phyloP scores from a whole-genome alignment of 2,797 vertebrate species.

The Sebastes diploproa region DNA sequence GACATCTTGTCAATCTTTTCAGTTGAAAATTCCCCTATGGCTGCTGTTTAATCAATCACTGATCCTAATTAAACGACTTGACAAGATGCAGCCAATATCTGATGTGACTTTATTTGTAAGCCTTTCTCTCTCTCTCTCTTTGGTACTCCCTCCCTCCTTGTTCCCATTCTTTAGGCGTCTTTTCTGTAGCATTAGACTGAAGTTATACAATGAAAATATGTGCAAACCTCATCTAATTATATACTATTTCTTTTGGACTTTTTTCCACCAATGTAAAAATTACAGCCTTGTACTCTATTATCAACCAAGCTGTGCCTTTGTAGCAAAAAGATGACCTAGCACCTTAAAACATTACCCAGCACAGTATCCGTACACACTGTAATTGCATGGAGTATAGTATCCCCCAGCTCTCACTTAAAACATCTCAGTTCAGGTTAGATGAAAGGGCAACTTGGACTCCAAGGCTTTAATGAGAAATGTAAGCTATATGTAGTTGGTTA shows the following conservation, averaged over 20 bases:
- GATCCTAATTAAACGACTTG: conserved; percentile 36
- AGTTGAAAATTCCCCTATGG: conserved; percentile 39
- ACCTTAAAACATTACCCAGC: neutral
- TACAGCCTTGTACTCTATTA: neutral
- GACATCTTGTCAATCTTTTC: conserved; percentile 41
- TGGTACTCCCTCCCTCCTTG: neutral
- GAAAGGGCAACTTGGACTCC: neutral
- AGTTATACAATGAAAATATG: neutral
- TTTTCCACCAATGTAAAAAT: neutral
- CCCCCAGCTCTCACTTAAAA: neutral
- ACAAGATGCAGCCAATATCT: conserved; percentile 8
- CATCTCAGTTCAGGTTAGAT: neutral
- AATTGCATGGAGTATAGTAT: neutral
- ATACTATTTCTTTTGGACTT: neutral
- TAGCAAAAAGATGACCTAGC: neutral
- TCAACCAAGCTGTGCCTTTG: neutral
- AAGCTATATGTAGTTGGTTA: neutral
- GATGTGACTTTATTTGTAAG: conserved; percentile 9
- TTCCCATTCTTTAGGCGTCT: neutral
- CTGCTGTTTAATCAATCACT: conserved; percentile 52
- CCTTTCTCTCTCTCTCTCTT: neutral
- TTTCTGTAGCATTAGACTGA: neutral
- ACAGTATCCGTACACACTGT: neutral
- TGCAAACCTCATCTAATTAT: neutral
- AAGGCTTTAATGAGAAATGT: neutral